Conservation (phyloP, 2,888 invertebrate species). For the Drosophila demipolita region DNA sequence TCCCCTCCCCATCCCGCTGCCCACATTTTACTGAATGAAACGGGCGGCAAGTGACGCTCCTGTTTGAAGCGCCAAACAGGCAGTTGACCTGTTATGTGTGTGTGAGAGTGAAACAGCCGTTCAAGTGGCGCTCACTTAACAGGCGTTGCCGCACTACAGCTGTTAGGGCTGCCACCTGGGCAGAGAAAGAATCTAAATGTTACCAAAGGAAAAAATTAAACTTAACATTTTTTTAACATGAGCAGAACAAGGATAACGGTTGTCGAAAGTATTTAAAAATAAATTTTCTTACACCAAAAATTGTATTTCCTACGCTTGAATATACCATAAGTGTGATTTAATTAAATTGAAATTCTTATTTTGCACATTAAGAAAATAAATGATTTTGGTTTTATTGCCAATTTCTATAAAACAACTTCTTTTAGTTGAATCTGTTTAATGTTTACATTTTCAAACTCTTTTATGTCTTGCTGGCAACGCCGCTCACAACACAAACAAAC, state of each 20-base stretch:
- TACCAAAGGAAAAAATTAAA: background rate
- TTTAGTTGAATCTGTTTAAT: conserved; percentile 34
- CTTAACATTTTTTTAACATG: background rate
- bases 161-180: conserved; percentile 63
- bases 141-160: conserved; percentile 58
- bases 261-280: background rate
- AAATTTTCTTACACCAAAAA: background rate
- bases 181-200: conserved; percentile 15
- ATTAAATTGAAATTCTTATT: background rate
- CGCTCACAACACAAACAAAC: conserved; percentile 63
- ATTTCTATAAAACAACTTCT: conserved; percentile 4
- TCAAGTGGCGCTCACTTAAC: conserved; percentile 52
- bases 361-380: background rate
- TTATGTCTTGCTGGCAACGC: conserved; percentile 66
- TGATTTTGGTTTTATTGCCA: background rate
- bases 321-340: background rate
- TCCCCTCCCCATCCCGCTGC: background rate
- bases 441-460: conserved; percentile 37
- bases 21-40: conserved; percentile 47
- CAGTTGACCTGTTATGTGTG: conserved; percentile 37
- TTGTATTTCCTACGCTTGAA: no score
- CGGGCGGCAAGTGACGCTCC: conserved; percentile 36
- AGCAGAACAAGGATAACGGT: background rate
- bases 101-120: conserved; percentile 57
- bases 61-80: conserved; percentile 38